Base-by-base conservation (phyloP, 2,113 vertebrate species). In the Peromyscus leucopus region DNA sequence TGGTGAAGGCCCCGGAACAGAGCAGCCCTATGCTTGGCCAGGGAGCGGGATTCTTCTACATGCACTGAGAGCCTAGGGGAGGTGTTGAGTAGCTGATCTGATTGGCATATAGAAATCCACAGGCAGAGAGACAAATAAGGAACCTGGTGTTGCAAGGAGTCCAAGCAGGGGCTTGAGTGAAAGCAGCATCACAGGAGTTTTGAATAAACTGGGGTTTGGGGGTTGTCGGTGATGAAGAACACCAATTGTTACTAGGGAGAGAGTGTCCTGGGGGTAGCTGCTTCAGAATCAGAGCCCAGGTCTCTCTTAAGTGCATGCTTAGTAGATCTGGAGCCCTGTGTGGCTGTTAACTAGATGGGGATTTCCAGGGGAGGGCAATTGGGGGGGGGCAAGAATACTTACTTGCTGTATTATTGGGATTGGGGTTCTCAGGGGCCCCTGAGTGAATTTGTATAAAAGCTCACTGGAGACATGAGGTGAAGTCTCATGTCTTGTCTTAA, bases 141-240 rank as follows among this genome's bases (percentile, higher is more conserved):
- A 76, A 13, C 4, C 39, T 39, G 51, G 8, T 33, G 28, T 31
- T 76, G 1, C 2, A 4, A 8, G 65, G 19, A 57, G 63, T 83
- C 42, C 15, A 22, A 61, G 22, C 7, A 71, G 26, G 61, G 51
- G 36, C 3, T 78, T 15, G 69, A 39, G 31, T 3, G 31, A 15
- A 16, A 2, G 33, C 15, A 7, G 39, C 8, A 42, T 21, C 2
- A 1, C 39, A 22, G 22, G 59, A 19, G 2, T 7, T 1, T 1
- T 22, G 55, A 33, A 12, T 51, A 42, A 46, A 19, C 4, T 1
- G 46, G 76, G n/a, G 28, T 4, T 3, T 5, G 55, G 12, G 55
- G 17, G 3, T 0, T 11, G 1, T 11, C 71, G 71, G 31, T 55
- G 71, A 4, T 4, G 46, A 11, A 55, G 75, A 57, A 71, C 26